Percentiles rank a stretch among this genome's conserved stretches.
Conservation (phyloP, 2,113 vertebrate genomes). For the Lethenteron camtschaticum region DNA sequence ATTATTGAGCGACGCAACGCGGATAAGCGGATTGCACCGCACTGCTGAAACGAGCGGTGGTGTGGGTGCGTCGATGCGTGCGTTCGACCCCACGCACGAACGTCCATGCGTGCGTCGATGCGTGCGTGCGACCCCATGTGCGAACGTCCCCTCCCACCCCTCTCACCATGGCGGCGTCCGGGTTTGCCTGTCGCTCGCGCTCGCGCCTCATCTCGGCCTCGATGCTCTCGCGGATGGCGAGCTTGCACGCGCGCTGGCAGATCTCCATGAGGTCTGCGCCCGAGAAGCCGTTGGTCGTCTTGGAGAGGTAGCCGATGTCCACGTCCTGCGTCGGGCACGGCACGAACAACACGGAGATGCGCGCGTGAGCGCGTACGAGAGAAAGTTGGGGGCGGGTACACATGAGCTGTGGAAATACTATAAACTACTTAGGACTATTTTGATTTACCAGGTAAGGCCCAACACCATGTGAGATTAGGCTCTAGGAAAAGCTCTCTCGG, state of each 20-base stretch:
- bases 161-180: slow-evolving; percentile 68
- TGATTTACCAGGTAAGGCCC: no score
- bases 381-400: no score
- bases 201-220: slow-evolving; percentile 88
- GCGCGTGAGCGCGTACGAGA: no score
- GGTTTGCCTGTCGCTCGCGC: slow-evolving; percentile 82
- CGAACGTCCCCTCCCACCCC: neutral
- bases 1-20: no score
- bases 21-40: no score
- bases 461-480: no score
- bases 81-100: neutral
- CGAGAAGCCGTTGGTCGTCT: slow-evolving; percentile 96
- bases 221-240: slow-evolving; percentile 84
- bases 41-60: no score
- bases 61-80: no score
- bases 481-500: no score
- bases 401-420: no score
- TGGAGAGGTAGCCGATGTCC: slow-evolving; percentile 75
- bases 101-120: no score
- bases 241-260: slow-evolving; percentile 86
- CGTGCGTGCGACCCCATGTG: neutral
- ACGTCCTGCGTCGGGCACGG: slow-evolving; percentile 37
- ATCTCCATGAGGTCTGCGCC: slow-evolving; percentile 90
- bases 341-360: neutral
- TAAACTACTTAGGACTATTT: no score